A percentile compares a stretch with the other conserved stretches of the same genome.
Evolutionary conservation across 2,797 vertebrate genomes (phyloP).

Genomic region (Falco novaeseelandiae): DNA sequence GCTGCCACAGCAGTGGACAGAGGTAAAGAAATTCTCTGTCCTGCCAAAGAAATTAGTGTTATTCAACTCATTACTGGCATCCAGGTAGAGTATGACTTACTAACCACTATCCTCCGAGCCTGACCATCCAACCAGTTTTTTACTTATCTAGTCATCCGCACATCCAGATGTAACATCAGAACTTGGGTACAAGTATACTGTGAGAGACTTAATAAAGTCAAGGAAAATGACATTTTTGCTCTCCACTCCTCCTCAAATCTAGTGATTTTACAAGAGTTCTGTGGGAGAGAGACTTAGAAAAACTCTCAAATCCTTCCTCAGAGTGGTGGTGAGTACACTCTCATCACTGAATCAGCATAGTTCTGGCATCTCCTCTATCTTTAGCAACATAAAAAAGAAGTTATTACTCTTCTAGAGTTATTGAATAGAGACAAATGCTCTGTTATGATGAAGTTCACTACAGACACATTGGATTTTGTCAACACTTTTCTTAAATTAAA

Average conservation of each 20-base stretch:
- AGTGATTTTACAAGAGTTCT: not conserved
- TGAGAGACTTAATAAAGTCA: not conserved
- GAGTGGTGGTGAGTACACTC: not conserved
- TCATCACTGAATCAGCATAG: not conserved
- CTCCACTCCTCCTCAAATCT: not conserved
- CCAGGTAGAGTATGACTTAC: not conserved
- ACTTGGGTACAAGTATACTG: not conserved
- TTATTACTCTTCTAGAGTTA: not conserved
- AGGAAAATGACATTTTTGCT: not conserved
- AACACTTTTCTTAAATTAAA: not conserved
- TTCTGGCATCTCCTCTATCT: not conserved
- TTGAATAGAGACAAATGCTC: not conserved
- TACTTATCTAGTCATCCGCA: not conserved
- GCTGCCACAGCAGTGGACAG: not conserved
- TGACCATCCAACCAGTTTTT: fast-evolving
- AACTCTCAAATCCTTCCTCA: not conserved
- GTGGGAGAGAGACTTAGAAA: not conserved
- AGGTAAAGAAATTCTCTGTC: not conserved
- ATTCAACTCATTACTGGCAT: not conserved
- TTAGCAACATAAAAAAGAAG: not conserved
- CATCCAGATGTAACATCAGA: not conserved
- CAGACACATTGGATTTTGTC: not conserved
- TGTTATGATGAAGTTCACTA: not conserved
- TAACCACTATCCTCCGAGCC: not conserved
- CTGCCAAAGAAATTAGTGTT: not conserved